These are phyloP conservation scores for Spilosoma lubricipeda DNA, from an alignment of 2,888 invertebrate genomes.

Conservation along the genomic window DNA sequence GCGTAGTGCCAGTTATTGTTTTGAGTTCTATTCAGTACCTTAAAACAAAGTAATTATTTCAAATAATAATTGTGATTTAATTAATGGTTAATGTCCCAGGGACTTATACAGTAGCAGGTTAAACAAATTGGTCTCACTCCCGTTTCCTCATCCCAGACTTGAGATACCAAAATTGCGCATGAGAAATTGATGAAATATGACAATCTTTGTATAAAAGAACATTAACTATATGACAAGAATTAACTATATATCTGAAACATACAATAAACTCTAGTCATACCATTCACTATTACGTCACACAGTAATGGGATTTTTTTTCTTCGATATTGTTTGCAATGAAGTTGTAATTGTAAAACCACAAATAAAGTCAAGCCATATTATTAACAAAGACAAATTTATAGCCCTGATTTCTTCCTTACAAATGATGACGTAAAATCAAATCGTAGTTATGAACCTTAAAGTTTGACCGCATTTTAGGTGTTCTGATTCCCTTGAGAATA, in stretches of 20 bases:
- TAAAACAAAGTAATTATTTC: constrained; percentile 26
- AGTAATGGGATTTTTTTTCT: neutral
- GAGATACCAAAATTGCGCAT: neutral
- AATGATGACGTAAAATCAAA: neutral
- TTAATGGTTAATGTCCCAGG: no score
- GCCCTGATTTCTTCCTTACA: neutral
- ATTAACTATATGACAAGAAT: no score
- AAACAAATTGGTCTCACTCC: no score
- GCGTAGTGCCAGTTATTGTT: constrained; percentile 88
- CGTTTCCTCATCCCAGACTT: no score
- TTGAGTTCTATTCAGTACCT: constrained; percentile 82
- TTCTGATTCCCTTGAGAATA: neutral
- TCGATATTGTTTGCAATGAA: neutral
- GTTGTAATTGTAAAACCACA: neutral
- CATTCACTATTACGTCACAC: no score
- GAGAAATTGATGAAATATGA: no score
- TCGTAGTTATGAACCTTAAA: neutral
- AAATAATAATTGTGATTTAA: neutral
- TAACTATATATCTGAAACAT: neutral
- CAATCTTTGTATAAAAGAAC: no score
- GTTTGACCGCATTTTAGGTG: neutral
- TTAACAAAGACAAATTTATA: neutral
- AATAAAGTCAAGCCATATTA: neutral
- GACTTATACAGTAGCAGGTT: neutral
- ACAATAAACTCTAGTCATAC: neutral